Evolutionary conservation across 2,797 vertebrate species (phyloP), one percentile per base, ranked within the genome.

Genomic region (Protosalanx chinensis): DNA sequence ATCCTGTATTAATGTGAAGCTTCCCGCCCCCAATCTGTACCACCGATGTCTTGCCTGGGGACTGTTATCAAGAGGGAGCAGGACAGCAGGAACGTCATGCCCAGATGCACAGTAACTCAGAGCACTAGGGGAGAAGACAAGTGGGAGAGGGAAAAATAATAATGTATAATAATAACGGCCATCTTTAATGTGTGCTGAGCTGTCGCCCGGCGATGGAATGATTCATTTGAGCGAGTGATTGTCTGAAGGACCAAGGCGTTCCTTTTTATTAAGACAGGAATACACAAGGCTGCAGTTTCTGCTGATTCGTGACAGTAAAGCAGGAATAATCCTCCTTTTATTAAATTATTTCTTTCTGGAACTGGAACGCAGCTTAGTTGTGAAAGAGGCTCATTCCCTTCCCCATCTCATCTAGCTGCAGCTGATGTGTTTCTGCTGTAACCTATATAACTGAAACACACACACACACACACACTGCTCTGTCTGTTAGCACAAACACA

Each of bases 31-130:
- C 66, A 18, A 16, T 80, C 72, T 84, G 84, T 81, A 81, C 81
- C 79, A 90, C 82, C 87, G 88, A 90, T 87, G 83, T 84, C 79
- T 84, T 51, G 81, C 88, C 86, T 29, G 72, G 72, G 41, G 86
- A 88, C 86, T 86, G 84, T 84, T 88, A 85, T 88, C 78, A 85
- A 81, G 61, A 68, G 79, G 73, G 77, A 84, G 83, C 80, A 74
- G 76, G 79, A 87, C 84, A 80, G 77, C 79, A 67, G 87, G 87
- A 90, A 91, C 92, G 91, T 92, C 88, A 90, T 76, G 81, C 85
- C 85, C 85, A 76, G 83, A 79, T 92, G 88, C 88, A 85, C 83
- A 80, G 84, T 91, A 90, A 90, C 87, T 92, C 84, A 79, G 70
- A 71, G 79, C 85, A 77, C 75, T 73, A 53, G 82, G 77, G 82